These are phyloP conservation scores for Zaprionus lachaisei DNA, from an alignment of 1,140 invertebrate genomes.

Conservation along the genomic window DNA sequence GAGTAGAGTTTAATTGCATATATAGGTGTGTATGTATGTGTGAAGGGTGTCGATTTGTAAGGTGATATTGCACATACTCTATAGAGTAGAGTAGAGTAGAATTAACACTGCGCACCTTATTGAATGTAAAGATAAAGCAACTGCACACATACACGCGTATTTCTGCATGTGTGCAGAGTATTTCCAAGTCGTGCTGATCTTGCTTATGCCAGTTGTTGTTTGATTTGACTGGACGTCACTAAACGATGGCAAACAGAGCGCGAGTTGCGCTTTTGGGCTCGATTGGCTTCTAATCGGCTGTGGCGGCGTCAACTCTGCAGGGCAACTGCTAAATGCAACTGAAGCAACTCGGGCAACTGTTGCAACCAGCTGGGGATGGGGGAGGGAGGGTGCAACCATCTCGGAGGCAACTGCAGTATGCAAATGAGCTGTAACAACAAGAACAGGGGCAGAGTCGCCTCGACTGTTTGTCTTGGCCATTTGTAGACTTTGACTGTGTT, in stretches of 20 bases:
- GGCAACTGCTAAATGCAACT: slow-evolving; percentile 50
- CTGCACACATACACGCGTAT: too few species aligned
- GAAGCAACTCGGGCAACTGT: slow-evolving; percentile 21
- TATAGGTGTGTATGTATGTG: too few species aligned
- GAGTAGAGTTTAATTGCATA: background rate
- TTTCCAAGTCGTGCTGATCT: background rate
- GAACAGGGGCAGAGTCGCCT: slow-evolving; percentile 58
- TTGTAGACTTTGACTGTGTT: slow-evolving; percentile 60
- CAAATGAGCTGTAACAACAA: slow-evolving; percentile 77
- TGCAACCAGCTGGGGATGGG: background rate
- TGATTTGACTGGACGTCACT: slow-evolving; percentile 72
- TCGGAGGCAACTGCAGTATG: slow-evolving; percentile 51
- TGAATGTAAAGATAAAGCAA: too few species aligned
- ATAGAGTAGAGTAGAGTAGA: too few species aligned
- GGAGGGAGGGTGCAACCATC: background rate
- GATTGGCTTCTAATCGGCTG: slow-evolving; percentile 75
- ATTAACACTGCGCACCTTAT: too few species aligned
- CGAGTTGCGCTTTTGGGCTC: slow-evolving; percentile 55
- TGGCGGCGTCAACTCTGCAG: slow-evolving; percentile 73
- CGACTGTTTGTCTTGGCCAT: slow-evolving; percentile 73
- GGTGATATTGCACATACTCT: too few species aligned
- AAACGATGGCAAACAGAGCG: slow-evolving; percentile 77
- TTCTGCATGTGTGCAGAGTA: background rate
- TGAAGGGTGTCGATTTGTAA: background rate
- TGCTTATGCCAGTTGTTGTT: slow-evolving; percentile 33